Conservation (phyloP, 2,113 vertebrate species). For the Pagrus major region DNA sequence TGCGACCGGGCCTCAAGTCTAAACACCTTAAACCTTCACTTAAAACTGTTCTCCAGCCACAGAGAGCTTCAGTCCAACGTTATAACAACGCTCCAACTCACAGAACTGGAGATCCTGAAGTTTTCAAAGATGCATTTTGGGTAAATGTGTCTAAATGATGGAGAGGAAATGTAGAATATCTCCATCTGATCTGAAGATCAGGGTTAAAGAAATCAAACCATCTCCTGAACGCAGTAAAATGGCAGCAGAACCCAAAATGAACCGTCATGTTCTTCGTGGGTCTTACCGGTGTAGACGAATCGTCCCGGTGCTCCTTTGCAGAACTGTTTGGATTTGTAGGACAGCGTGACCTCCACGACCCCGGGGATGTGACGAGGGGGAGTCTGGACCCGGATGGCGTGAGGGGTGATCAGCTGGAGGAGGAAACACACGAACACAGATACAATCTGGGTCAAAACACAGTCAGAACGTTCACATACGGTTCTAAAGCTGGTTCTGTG, state of each 20-base stretch:
- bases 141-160: background rate
- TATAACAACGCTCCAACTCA: background rate
- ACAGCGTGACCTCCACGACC: conserved; percentile 80
- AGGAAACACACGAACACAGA: background rate
- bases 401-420: conserved; percentile 76
- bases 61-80: background rate
- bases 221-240: too few relatives aligned
- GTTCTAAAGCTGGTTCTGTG: too few relatives aligned
- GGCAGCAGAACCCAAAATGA: background rate
- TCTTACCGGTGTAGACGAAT: conserved; percentile 79
- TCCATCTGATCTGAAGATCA: background rate
- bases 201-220: background rate
- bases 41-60: background rate
- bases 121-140: background rate
- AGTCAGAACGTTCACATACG: too few relatives aligned
- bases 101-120: background rate
- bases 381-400: conserved; percentile 79
- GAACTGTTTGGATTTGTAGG: conserved; percentile 83
- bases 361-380: conserved; percentile 78
- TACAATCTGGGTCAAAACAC: background rate
- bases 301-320: conserved; percentile 80
- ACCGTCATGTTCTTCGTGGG: too few relatives aligned
- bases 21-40: conserved; percentile 8
- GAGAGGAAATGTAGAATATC: background rate
- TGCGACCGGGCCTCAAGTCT: background rate